A percentile compares a stretch with the other conserved stretches of the same genome.
Evolutionary conservation across 1,140 invertebrate species (phyloP).

Genomic region (Zaprionus camerounensis): DNA sequence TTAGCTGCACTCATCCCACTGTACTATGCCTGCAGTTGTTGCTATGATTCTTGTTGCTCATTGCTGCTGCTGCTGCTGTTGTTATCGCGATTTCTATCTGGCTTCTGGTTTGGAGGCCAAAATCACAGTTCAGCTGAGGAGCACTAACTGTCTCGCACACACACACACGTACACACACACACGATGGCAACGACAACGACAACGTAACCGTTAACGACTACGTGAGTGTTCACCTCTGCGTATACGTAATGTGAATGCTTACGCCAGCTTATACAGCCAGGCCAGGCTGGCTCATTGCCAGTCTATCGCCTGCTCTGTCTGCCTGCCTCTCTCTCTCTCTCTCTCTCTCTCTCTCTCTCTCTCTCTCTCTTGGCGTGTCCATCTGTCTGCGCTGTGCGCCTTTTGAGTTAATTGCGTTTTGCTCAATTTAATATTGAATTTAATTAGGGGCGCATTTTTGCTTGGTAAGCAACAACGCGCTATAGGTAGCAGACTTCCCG

Average conservation of each 20-base stretch:
- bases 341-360: slow-evolving; percentile 26
- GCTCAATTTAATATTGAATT: slow-evolving; percentile 84
- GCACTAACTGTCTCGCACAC: neutral
- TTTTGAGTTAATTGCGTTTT: slow-evolving; percentile 83
- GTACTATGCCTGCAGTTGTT: neutral
- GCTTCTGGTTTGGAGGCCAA: slow-evolving; percentile 4
- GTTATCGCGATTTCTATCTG: slow-evolving; percentile 10
- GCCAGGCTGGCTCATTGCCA: slow-evolving; percentile 6
- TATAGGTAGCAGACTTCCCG: slow-evolving; percentile 25
- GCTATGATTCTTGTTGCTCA: neutral
- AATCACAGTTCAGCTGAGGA: slow-evolving; percentile 6
- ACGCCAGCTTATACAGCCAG: neutral
- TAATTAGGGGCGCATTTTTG: slow-evolving; percentile 81
- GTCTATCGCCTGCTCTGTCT: slow-evolving; percentile 23
- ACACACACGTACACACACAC: neutral
- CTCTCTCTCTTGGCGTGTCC: neutral
- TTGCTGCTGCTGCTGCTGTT: slow-evolving; percentile 3
- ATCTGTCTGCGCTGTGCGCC: slow-evolving; percentile 53
- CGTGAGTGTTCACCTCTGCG: slow-evolving; percentile 18
- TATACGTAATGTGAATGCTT: slow-evolving; percentile 27
- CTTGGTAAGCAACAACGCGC: slow-evolving; percentile 61
- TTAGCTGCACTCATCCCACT: neutral
- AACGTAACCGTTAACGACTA: slow-evolving; percentile 3
- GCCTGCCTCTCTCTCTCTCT: slow-evolving; percentile 23
- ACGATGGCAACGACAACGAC: neutral